phyloP scores from a whole-genome alignment of 2,888 invertebrate species.

The Ectemnius cavifrons region DNA sequence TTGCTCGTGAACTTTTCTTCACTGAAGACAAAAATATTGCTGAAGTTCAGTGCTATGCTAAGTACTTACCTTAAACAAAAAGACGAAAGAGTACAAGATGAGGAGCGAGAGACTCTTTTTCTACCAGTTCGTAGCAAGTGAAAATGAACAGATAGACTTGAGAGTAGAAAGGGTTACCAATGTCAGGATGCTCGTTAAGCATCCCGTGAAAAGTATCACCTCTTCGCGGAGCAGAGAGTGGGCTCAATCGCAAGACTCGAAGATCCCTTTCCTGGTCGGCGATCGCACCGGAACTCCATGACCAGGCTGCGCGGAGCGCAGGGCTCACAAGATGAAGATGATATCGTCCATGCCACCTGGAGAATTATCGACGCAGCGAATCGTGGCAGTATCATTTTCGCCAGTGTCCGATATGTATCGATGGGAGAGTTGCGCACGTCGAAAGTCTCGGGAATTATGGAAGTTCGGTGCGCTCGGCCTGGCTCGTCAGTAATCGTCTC shows the following conservation, averaged over 20 bases:
- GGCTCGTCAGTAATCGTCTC: conserved; percentile 12
- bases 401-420: conserved; percentile 57
- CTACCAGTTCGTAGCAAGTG: no score
- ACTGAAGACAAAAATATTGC: no score
- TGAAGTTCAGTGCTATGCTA: no score
- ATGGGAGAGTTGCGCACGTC: conserved; percentile 25
- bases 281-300: conserved; percentile 53
- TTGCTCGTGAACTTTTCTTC: no score
- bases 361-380: conserved; percentile 66
- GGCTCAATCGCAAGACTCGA: conserved; percentile 54
- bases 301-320: conserved; percentile 34
- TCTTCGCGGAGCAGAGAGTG: conserved; percentile 36
- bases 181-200: conserved; percentile 52
- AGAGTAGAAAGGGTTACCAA: conserved; percentile 23
- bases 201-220: conserved; percentile 41
- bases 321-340: conserved; percentile 62
- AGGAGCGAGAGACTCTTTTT: no score
- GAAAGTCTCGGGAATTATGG: conserved; percentile 41
- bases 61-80: no score
- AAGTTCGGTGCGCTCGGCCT: conserved; percentile 37
- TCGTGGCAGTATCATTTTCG: conserved; percentile 65
- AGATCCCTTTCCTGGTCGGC: conserved; percentile 64
- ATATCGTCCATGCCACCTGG: conserved; percentile 63
- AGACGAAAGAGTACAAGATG: no score
- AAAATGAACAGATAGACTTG: conserved; percentile 11